Evolutionary conservation across 2,888 invertebrate species (phyloP), one percentile per base, ranked within the genome.

Genomic region (Drosophila multiciliata): DNA sequence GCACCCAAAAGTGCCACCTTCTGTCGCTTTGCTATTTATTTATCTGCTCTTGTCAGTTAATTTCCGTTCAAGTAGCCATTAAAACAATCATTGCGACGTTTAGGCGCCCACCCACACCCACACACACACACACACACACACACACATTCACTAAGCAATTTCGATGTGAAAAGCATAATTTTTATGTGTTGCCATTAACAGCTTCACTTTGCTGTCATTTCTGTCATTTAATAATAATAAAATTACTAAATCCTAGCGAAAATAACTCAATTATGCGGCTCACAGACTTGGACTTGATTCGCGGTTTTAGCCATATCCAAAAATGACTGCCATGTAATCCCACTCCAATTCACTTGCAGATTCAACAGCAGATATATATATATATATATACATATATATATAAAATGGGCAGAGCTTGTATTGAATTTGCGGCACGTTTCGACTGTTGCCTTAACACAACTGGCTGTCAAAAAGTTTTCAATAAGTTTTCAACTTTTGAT

Each of bases 1-100:
- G 35, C 67, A 49, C 64, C 59, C 57, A 54, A 78, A 78, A 81
- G 64, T 65, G 59, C 53, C 60, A 54, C 15, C 55, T 45, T 45
- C 32, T 29, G 38, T 32, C 17, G 35, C 58, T 38, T 42, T 78
- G 57, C 50, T 59, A 67, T 82, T 82, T 80, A 76, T 84, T 89
- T 87, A 87, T 90, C 87, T 89, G 90, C 74, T 71, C 78, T 78
- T 90, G 89, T 87, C 90, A 89, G 82, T 90, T 89, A 89, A 90
- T 90, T 90, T 89, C 90, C 89, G 84, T 88, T 84, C 83, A 85
- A 89, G 82, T 87, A 83, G 80, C 85, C 85, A 87, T 89, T 87
- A 80, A 90, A 89, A 85, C 89, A 90, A 89, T 90, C 82, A 89
- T 81, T 77, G 73, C 75, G 71, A 63, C 80, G 80, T 82, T 87